Evolutionary conservation across 1,140 invertebrate species (phyloP).

Genomic region (Muscidifurax raptorellus): DNA sequence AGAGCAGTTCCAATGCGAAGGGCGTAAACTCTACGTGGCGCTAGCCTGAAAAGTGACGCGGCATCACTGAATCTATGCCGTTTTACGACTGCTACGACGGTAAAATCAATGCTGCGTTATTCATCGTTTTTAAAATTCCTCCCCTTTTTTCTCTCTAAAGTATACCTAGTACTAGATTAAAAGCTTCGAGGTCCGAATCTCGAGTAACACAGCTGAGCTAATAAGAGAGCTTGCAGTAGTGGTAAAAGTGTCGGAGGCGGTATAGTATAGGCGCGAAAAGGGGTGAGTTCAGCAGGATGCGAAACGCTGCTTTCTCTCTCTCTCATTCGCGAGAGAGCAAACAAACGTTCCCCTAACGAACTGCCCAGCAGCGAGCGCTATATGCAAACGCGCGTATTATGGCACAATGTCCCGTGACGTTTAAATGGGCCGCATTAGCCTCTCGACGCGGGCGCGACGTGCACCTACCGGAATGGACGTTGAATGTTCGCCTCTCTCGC

Average conservation of each 20-base stretch:
- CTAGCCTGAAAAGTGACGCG: conserved; percentile 3
- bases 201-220: neutral
- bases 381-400: conserved; percentile 67
- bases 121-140: no score
- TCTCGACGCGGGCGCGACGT: conserved; percentile 41
- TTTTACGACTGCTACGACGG: neutral
- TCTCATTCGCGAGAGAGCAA: conserved; percentile 60
- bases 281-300: neutral
- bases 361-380: conserved; percentile 57
- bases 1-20: neutral
- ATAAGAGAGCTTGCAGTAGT: neutral
- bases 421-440: conserved; percentile 69
- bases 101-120: neutral
- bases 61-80: neutral
- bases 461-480: conserved; percentile 6
- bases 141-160: no score
- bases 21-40: neutral
- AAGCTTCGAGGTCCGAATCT: neutral
- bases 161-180: neutral
- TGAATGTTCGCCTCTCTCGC: neutral
- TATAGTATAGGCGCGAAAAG: neutral
- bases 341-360: conserved; percentile 69
- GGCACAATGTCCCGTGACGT: conserved; percentile 68
- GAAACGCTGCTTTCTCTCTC: neutral
- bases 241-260: neutral